Percentiles rank a stretch among this genome's conserved stretches.
Evolutionary conservation across 2,113 vertebrate genomes (phyloP).

Genomic region (Vimba vimba): DNA sequence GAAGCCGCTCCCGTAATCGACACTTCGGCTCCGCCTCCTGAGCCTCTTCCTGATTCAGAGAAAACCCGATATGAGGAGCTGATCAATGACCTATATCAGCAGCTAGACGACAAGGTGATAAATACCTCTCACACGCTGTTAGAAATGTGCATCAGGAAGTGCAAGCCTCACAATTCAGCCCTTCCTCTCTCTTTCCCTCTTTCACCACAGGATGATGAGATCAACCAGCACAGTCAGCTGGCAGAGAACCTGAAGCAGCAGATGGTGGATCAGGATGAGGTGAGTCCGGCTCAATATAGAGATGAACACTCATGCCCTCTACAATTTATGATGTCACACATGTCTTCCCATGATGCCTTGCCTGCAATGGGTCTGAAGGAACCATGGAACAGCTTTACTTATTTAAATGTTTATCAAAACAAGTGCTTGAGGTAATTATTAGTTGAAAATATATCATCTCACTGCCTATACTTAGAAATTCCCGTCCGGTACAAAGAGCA

Average conservation of each 20-base stretch:
- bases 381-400: background rate
- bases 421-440: background rate
- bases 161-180: constrained; percentile 12
- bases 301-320: background rate
- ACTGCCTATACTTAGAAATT: background rate
- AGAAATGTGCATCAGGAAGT: constrained; percentile 15
- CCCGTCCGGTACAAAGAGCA: constrained; percentile 4
- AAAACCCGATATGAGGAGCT: constrained; percentile 90
- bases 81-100: constrained; percentile 89
- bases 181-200: background rate
- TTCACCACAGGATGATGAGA: constrained; percentile 90
- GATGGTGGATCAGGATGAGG: constrained; percentile 96
- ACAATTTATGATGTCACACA: background rate
- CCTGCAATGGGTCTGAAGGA: background rate
- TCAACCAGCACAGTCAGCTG: constrained; percentile 95
- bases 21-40: constrained; percentile 73
- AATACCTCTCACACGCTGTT: background rate
- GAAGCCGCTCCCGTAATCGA: constrained; percentile 83
- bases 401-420: background rate
- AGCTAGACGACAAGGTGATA: constrained; percentile 93
- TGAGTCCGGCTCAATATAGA: constrained; percentile 58
- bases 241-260: constrained; percentile 91
- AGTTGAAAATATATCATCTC: background rate
- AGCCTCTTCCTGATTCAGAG: constrained; percentile 80
- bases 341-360: background rate